Evolutionary conservation across 64 coral and sea anemone species (phyloP).

Genomic region (Pachyseris speciosa): DNA sequence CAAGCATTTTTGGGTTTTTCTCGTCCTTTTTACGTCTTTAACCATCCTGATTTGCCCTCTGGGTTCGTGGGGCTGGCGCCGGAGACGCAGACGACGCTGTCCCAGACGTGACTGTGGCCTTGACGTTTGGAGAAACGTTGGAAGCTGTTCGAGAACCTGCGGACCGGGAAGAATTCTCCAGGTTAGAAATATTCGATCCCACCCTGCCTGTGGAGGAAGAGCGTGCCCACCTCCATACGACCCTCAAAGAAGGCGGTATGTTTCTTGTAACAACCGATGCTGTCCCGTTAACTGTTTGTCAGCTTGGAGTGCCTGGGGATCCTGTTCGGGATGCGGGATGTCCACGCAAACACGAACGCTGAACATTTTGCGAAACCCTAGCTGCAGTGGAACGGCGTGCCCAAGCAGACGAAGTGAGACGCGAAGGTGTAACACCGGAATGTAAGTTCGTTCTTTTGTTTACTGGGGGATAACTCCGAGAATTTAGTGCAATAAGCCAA

Average conservation of each 20-base stretch:
- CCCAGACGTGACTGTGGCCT: neutral
- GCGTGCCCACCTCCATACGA: neutral
- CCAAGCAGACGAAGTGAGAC: constrained; percentile 31
- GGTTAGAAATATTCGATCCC: neutral
- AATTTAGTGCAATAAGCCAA: too few relatives aligned
- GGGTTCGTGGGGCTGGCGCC: neutral
- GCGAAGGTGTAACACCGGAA: constrained; percentile 49
- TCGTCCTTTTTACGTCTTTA: neutral
- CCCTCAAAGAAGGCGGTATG: too few relatives aligned
- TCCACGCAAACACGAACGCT: constrained; percentile 41
- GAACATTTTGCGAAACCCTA: neutral
- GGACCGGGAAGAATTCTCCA: neutral
- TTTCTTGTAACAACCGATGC: constrained; percentile 11
- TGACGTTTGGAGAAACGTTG: neutral
- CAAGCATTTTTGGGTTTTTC: neutral
- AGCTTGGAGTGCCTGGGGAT: constrained; percentile 45
- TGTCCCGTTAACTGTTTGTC: constrained; percentile 70
- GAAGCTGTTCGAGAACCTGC: constrained; percentile 7
- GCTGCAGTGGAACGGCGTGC: constrained; percentile 55
- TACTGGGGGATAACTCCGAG: too few relatives aligned
- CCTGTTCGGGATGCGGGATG: constrained; percentile 59
- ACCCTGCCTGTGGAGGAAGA: neutral
- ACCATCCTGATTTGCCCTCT: neutral
- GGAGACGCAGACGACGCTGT: neutral
- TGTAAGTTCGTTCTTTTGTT: too few relatives aligned